These are phyloP conservation scores for Heliconius charithonia DNA, from an alignment of 2,888 invertebrate genomes.

Conservation along the genomic window DNA sequence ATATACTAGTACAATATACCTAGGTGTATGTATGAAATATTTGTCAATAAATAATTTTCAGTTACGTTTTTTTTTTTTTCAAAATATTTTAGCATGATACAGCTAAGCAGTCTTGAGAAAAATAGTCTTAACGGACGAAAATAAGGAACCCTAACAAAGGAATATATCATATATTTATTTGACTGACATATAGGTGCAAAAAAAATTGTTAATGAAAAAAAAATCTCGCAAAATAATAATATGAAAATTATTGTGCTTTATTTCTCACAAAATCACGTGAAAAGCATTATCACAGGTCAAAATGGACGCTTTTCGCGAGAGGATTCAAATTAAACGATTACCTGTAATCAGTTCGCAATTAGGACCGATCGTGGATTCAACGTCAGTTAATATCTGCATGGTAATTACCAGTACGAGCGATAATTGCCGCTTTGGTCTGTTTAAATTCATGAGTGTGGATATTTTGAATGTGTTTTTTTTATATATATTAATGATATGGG, in stretches of 20 bases:
- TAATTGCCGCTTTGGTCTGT: constrained; percentile 62
- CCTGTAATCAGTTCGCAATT: constrained; percentile 70
- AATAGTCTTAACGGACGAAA: too few species aligned
- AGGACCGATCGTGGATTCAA: constrained; percentile 60
- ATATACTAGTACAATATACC: not conserved
- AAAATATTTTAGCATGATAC: too few species aligned
- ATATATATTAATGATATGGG: too few species aligned
- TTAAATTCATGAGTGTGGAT: constrained; percentile 37
- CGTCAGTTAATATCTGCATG: constrained; percentile 66
- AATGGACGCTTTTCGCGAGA: constrained; percentile 61
- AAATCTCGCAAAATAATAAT: too few species aligned
- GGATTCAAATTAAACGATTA: constrained; percentile 60
- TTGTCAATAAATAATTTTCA: too few species aligned
- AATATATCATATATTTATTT: too few species aligned
- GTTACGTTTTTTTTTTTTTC: too few species aligned
- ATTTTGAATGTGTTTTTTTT: not conserved
- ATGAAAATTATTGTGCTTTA: not conserved
- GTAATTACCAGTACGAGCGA: constrained; percentile 73
- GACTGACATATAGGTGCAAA: too few species aligned
- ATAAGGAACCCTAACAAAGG: too few species aligned
- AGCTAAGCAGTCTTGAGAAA: too few species aligned
- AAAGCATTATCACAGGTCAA: constrained; percentile 14
- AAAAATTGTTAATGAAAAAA: too few species aligned
- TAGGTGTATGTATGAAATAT: not conserved
- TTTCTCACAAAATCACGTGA: not conserved